Evolutionary conservation across 2,113 vertebrate species (phyloP).

Genomic region (Scartelaos histophorus): DNA sequence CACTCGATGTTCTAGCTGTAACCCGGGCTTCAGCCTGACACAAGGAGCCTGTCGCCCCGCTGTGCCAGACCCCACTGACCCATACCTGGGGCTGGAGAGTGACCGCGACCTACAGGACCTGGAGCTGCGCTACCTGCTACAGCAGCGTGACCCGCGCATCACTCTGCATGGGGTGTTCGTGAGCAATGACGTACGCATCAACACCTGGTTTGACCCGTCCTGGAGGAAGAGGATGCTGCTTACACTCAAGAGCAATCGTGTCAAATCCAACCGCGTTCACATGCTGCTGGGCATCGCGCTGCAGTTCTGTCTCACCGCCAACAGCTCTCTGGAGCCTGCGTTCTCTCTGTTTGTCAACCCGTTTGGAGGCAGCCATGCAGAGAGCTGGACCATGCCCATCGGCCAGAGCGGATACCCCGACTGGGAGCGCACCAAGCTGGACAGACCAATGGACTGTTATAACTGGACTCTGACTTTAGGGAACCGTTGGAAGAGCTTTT

Average conservation of each 20-base stretch:
- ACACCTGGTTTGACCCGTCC: conserved; percentile 95
- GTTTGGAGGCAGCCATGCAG: conserved; percentile 95
- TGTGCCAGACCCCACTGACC: conserved; percentile 91
- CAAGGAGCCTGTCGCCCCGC: conserved; percentile 88
- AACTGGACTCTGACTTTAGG: conserved; percentile 95
- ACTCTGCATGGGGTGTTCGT: conserved; percentile 92
- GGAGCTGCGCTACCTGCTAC: conserved; percentile 90
- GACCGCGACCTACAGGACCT: conserved; percentile 89
- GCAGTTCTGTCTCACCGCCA: conserved; percentile 95
- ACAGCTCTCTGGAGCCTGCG: conserved; percentile 92
- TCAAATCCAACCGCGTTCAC: conserved; percentile 90
- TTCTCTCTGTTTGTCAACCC: conserved; percentile 96
- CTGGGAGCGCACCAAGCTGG: conserved; percentile 93
- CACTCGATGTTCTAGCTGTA: conserved; percentile 89
- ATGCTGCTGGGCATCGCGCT: conserved; percentile 89
- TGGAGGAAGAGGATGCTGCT: conserved; percentile 97
- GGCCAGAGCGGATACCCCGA: conserved; percentile 89
- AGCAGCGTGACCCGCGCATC: conserved; percentile 87
- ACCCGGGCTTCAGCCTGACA: conserved; percentile 84
- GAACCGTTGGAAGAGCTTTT: conserved; percentile 98
- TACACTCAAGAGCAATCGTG: conserved; percentile 96
- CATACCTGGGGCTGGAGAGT: conserved; percentile 90
- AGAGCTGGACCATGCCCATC: conserved; percentile 97
- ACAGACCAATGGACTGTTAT: conserved; percentile 90
- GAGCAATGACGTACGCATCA: conserved; percentile 93